Conservation (phyloP, 2,888 invertebrate species). For the Lasioglossum pauxillum region DNA sequence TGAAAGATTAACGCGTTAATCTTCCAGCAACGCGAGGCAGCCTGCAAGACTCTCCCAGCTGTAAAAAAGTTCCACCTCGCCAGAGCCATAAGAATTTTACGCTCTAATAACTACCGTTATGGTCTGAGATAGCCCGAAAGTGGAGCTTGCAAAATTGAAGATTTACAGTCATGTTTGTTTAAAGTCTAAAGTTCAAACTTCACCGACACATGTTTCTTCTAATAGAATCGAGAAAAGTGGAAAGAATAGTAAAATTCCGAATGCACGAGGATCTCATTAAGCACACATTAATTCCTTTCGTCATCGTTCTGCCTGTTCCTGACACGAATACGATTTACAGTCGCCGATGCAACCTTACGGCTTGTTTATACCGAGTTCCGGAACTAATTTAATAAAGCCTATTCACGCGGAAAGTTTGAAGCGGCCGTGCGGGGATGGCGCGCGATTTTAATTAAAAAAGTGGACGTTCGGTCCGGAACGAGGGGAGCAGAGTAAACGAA, state of each 20-base stretch:
- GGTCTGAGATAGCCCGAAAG: background rate
- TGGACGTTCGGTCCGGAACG: conserved; percentile 51
- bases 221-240: background rate
- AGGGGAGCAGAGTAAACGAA: conserved; percentile 9
- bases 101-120: background rate
- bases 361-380: conserved; percentile 49
- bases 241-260: background rate
- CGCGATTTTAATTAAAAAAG: conserved; percentile 76
- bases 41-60: background rate
- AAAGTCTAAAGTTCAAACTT: background rate
- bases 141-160: background rate
- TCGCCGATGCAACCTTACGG: conserved; percentile 30
- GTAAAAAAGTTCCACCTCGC: background rate
- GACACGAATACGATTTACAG: conserved; percentile 33
- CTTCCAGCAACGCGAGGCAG: background rate
- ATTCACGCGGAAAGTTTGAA: conserved; percentile 53
- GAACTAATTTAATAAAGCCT: conserved; percentile 63
- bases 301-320: background rate
- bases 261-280: background rate
- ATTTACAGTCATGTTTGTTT: background rate
- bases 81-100: conserved; percentile 1
- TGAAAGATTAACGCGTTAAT: background rate
- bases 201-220: background rate
- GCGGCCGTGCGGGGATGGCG: conserved; percentile 14
- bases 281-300: background rate